Evolutionary conservation across 1,140 invertebrate genomes (phyloP), one percentile per base, ranked within the genome.

Genomic region (Trypoxylus dichotomus): DNA sequence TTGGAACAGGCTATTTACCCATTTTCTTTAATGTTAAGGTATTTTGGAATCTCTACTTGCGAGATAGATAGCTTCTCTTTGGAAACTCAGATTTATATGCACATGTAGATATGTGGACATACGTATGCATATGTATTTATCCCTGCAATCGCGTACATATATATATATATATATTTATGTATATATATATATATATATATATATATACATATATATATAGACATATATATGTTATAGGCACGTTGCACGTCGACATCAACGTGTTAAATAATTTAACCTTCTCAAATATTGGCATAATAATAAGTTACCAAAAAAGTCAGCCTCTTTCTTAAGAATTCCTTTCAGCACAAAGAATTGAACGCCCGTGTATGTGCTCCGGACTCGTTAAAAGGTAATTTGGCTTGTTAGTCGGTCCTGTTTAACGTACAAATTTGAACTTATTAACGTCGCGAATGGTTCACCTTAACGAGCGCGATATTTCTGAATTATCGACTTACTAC

Each of bases 251-350:
- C 43, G 25, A 63, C 58, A 19, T 19, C 7, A 19, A 63, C 25
- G 25, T 63, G 58, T 63, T 63, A 63, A 63, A 63, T 24, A 63
- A 63, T 63, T 63, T 63, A 63, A 63, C 58, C 58, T 63, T 63
- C 19, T 63, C 58, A 63, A 63, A 63, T 63, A 63, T 63, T 63
- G 58, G 58, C 58, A 24, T 63, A 63, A 63, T 27, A 47, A 47
- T 47, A 47, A 47, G 43, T 5, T 27, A 54, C 47, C 13, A 15
- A 54, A 63, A 63, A 63, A 24, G 58, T 24, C 15, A 63, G 25
- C 58, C 2, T 63, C 58, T 63, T 63, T 24, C 47, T 54, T 11
- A 21, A 13, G 47, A 54, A 54, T 63, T 63, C 58, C 19, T 63
- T 24, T 63, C 58, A 63, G 11, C 25, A n/a, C 47, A 54, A 54